A percentile compares a stretch with the other conserved stretches of the same genome.
These are phyloP conservation scores for Abrostola tripartita DNA, from an alignment of 2,888 invertebrate genomes.

Conservation along the genomic window DNA sequence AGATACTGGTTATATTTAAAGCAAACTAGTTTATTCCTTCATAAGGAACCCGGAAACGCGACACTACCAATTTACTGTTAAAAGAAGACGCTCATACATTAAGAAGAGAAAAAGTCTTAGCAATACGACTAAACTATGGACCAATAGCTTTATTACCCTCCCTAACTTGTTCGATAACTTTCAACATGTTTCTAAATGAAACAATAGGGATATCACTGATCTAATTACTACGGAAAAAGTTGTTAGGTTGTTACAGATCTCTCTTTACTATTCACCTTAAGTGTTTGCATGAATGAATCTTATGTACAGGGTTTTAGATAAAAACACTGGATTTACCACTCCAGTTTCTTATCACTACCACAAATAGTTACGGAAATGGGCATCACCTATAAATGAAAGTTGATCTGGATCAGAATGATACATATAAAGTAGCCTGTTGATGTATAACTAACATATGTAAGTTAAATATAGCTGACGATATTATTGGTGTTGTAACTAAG, in stretches of 20 bases:
- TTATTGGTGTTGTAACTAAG: too few species aligned
- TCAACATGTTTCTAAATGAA: constrained; percentile 10
- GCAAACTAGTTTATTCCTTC: too few species aligned
- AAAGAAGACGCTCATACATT: too few species aligned
- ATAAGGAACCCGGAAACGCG: too few species aligned
- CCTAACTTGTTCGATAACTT: too few species aligned
- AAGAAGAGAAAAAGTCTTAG: too few species aligned
- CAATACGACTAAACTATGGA: too few species aligned
- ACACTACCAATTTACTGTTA: too few species aligned
- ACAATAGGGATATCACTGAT: constrained; percentile 29
- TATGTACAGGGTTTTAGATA: constrained; percentile 31
- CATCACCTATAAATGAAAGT: constrained; percentile 46
- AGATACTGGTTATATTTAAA: not conserved
- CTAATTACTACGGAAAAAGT: constrained; percentile 23
- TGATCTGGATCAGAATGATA: constrained; percentile 34
- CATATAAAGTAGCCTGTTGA: constrained; percentile 23
- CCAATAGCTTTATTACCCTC: too few species aligned
- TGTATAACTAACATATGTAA: too few species aligned
- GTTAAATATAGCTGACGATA: too few species aligned
- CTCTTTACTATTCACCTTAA: constrained; percentile 9
- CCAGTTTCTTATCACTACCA: constrained; percentile 46
- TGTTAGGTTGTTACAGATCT: constrained; percentile 34
- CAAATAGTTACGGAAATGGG: constrained; percentile 48
- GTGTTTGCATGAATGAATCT: constrained; percentile 42
- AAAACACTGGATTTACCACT: constrained; percentile 15